Conservation (phyloP, 2,113 vertebrate genomes). For the Mirounga angustirostris region DNA sequence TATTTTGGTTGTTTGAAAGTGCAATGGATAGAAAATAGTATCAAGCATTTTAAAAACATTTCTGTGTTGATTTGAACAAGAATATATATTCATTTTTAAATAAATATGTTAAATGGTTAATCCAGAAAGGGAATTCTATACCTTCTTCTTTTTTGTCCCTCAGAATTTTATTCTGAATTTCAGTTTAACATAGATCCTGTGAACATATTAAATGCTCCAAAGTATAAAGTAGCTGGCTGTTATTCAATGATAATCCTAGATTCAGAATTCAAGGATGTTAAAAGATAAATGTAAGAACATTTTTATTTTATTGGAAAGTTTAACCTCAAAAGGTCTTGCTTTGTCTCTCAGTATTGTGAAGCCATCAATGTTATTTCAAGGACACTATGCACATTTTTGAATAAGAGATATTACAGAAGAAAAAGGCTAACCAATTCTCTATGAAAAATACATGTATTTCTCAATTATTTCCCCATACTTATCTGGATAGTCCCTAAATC, state of each 20-base stretch:
- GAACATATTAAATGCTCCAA: slow-evolving; percentile 64
- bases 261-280: slow-evolving; percentile 64
- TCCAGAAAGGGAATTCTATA: not conserved
- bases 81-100: not conserved
- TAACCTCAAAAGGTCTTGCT: slow-evolving; percentile 58
- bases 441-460: not conserved
- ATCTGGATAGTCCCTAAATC: not conserved
- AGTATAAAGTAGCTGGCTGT: not conserved
- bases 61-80: not conserved
- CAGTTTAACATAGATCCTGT: not conserved
- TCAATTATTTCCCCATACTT: not conserved
- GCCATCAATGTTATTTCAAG: slow-evolving; percentile 71
- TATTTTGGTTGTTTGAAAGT: not conserved
- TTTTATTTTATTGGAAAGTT: slow-evolving; percentile 72
- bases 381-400: slow-evolving; percentile 5
- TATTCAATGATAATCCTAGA: slow-evolving; percentile 76
- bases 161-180: not conserved
- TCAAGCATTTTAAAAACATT: not conserved
- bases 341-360: slow-evolving; percentile 54
- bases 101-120: not conserved
- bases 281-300: slow-evolving; percentile 60
- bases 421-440: not conserved
- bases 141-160: not conserved
- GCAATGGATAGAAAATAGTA: not conserved
- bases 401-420: slow-evolving; percentile 56